These are phyloP conservation scores for Dinoponera quadriceps DNA, from an alignment of 1,140 invertebrate genomes.

Conservation along the genomic window DNA sequence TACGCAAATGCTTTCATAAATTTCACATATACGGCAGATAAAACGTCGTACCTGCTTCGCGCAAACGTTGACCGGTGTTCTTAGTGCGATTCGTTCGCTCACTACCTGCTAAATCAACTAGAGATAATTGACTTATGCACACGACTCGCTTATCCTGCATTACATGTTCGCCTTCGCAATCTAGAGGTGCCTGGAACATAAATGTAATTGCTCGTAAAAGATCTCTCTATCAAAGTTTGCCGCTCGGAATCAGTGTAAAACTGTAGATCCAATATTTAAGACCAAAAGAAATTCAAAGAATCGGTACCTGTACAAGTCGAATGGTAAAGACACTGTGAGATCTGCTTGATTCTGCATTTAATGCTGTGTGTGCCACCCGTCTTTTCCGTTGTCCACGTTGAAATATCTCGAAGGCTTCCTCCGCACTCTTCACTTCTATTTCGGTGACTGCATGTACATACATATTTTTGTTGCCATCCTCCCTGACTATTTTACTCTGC, in stretches of 20 bases:
- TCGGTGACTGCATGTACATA: constrained; percentile 96
- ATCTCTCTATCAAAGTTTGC: too few species aligned
- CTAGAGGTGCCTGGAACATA: constrained; percentile 89
- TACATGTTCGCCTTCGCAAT: constrained; percentile 89
- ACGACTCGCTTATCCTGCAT: constrained; percentile 89
- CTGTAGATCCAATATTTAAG: neutral
- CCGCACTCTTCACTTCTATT: constrained; percentile 95
- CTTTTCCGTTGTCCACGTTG: constrained; percentile 93
- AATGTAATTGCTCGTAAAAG: constrained; percentile 8
- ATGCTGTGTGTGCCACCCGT: constrained; percentile 93
- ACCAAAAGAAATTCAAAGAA: neutral
- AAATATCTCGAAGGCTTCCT: constrained; percentile 96
- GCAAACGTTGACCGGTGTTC: constrained; percentile 92
- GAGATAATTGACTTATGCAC: constrained; percentile 93
- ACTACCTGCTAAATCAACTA: constrained; percentile 98
- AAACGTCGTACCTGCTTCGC: constrained; percentile 89
- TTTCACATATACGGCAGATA: constrained; percentile 1
- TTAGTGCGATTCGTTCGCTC: constrained; percentile 95
- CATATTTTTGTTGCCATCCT: constrained; percentile 94
- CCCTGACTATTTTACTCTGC: constrained; percentile 90
- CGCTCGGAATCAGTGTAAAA: too few species aligned
- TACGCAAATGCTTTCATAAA: constrained; percentile 54
- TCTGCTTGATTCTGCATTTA: constrained; percentile 97
- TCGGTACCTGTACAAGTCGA: constrained; percentile 91
- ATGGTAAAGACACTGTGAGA: constrained; percentile 98